Conservation (phyloP, 2,797 vertebrate species). For the Australoheros facetus region DNA sequence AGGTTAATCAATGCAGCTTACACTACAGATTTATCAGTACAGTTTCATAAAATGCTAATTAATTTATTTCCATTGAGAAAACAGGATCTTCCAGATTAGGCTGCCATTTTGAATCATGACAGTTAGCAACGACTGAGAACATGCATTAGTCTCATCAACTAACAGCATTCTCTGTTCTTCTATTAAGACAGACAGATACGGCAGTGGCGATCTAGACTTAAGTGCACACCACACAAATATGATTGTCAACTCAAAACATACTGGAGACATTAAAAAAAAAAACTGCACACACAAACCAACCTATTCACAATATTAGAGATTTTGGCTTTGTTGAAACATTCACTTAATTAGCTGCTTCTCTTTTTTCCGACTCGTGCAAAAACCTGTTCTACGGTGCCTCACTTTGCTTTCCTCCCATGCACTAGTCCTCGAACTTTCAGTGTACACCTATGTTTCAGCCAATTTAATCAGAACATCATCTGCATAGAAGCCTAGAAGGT, state of each 20-base stretch:
- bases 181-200: not conserved
- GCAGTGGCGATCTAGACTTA: slow-evolving; percentile 21
- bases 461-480: slow-evolving; percentile 31
- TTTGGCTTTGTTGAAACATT: slow-evolving; percentile 46
- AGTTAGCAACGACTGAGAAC: no score
- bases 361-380: not conserved
- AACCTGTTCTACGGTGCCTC: not conserved
- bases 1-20: slow-evolving; percentile 2
- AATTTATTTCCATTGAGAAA: not conserved
- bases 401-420: not conserved
- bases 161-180: not conserved
- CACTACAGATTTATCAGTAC: slow-evolving; percentile 44
- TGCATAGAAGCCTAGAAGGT: slow-evolving; percentile 23
- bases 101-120: not conserved
- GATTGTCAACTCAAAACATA: slow-evolving; percentile 72
- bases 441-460: slow-evolving; percentile 14
- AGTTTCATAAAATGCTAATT: slow-evolving; percentile 9
- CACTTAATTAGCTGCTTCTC: slow-evolving; percentile 5
- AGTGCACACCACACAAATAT: slow-evolving; percentile 31
- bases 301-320: slow-evolving; percentile 19
- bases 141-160: not conserved
- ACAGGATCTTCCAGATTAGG: not conserved
- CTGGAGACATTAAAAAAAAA: slow-evolving; percentile 27
- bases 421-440: not conserved
- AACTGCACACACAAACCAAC: slow-evolving; percentile 46